Evolutionary conservation across 2,113 vertebrate species (phyloP), one percentile per base, ranked within the genome.

Genomic region (Stegastes partitus): DNA sequence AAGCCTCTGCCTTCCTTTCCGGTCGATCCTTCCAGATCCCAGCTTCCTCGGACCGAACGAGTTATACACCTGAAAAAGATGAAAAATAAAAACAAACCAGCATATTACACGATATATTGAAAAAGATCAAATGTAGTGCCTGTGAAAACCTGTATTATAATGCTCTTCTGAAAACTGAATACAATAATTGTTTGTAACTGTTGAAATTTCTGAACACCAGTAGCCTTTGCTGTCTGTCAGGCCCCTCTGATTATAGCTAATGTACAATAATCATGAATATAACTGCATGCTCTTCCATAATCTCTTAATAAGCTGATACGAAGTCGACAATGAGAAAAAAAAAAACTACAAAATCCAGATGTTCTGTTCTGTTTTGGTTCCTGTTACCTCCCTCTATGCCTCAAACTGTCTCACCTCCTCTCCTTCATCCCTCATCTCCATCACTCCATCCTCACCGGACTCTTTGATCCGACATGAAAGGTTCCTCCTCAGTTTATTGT

Each of bases 61-160:
- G 93, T 96, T 44, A 44, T 8, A 95, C 94, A 62, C 19, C 53
- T 37, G 78, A 90, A 89, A 90, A 87, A 87, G 61, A 34, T 95
- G 95, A 87, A 84, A 95, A 96, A 82, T 78, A 81, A 87, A 92
- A 80, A 84, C 95, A 96, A 97, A 98, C 98, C 97, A 99, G 98
- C 98, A 99, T 97, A 98, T 97, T 97, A 97, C 95, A 94, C 94
- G 93, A 96, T 97, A 96, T 97, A 96, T 96, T 95, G 85, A 85
- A 92, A 83, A 89, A 90, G 83, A 92, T 91, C 95, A 96, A 96
- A 96, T 97, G 96, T 97, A 98, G 98, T 99, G 98, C 98, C 98
- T 99, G 98, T 98, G 96, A 98, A 96, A n/a, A 95, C 95, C 78
- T 98, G 97, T 98, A 98, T 97, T 96, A 96, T 98, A 97, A 96